A percentile compares a stretch with the other conserved stretches of the same genome.
Evolutionary conservation across 2,797 vertebrate species (phyloP).

Genomic region (Brachymystax lenok): DNA sequence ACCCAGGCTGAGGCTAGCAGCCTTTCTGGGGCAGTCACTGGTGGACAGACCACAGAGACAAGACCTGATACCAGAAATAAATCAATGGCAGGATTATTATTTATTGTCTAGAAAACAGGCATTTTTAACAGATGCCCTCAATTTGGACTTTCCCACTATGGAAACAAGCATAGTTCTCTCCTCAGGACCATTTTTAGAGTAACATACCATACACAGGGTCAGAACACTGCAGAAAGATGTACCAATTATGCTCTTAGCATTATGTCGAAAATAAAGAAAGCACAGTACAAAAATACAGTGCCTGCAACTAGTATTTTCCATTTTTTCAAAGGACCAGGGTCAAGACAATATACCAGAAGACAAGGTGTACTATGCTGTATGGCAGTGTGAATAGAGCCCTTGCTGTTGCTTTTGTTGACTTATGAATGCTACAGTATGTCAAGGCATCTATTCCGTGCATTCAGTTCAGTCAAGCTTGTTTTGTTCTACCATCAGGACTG

Average conservation of each 20-base stretch:
- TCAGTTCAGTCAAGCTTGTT: too few relatives aligned
- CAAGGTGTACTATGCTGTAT: too few relatives aligned
- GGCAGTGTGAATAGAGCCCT: too few relatives aligned
- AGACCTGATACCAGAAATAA: constrained; percentile 1
- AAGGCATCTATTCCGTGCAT: too few relatives aligned
- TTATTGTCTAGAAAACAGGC: neutral
- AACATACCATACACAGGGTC: neutral
- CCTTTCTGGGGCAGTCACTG: constrained; percentile 1
- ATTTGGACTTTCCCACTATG: neutral
- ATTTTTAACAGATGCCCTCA: neutral
- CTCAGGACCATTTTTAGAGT: neutral
- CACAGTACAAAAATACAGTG: neutral
- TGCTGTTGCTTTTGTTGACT: too few relatives aligned
- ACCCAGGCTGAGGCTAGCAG: neutral
- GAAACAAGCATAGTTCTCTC: neutral
- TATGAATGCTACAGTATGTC: too few relatives aligned
- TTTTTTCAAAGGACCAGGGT: neutral
- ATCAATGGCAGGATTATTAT: constrained; percentile 8
- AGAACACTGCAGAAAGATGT: neutral
- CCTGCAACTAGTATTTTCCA: neutral
- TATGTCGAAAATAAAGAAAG: neutral
- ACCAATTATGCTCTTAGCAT: neutral
- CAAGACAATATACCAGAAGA: neutral
- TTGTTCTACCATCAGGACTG: too few relatives aligned
- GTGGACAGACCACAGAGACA: neutral